These are phyloP conservation scores for Gyrodactylus salaris DNA, from an alignment of 1,140 invertebrate genomes.

Conservation along the genomic window DNA sequence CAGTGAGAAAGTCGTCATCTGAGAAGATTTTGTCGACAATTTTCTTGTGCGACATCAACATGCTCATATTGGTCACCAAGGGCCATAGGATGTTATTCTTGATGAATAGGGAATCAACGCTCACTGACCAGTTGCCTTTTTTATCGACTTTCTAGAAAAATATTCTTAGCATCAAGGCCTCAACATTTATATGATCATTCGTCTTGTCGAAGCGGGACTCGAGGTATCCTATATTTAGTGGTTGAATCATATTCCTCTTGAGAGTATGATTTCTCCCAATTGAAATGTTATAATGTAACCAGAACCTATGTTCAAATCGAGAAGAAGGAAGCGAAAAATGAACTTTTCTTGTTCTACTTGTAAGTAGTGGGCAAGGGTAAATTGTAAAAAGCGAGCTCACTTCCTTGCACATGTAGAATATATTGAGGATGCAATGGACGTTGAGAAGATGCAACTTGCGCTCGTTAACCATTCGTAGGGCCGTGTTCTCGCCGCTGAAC, in stretches of 20 bases:
- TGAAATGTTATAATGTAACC: too few species aligned
- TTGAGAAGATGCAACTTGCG: constrained; percentile 10
- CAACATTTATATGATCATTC: too few species aligned
- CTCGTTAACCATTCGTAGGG: constrained; percentile 52
- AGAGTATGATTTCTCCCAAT: too few species aligned
- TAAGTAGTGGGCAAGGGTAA: neutral
- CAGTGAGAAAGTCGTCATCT: neutral
- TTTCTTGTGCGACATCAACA: neutral
- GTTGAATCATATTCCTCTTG: too few species aligned
- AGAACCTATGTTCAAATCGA: too few species aligned
- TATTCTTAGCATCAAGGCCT: too few species aligned
- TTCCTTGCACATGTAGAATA: neutral
- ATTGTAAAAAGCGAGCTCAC: neutral
- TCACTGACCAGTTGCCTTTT: neutral
- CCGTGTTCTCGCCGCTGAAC: constrained; percentile 63
- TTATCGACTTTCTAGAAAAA: neutral
- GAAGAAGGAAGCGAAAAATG: too few species aligned
- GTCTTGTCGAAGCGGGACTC: too few species aligned
- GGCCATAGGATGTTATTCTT: constrained; percentile 3
- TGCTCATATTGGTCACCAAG: neutral
- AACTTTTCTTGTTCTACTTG: too few species aligned
- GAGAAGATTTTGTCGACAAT: neutral
- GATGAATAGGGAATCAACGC: neutral
- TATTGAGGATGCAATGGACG: constrained; percentile 4
- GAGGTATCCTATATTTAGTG: too few species aligned